phyloP scores from a whole-genome alignment of 2,888 invertebrate species.

The Tenthredo scrophulariae region DNA sequence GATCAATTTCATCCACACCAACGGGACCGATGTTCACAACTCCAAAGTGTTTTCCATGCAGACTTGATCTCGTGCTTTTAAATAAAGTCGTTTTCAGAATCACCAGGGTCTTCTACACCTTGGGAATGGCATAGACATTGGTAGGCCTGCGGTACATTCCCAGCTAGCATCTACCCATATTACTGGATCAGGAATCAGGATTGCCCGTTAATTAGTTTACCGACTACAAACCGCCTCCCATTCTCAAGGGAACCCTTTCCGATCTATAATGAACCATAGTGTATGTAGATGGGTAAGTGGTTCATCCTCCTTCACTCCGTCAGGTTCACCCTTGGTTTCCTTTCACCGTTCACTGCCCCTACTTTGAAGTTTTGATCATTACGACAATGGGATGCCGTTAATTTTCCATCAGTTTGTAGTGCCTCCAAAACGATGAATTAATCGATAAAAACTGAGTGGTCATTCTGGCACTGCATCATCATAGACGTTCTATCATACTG shows the following conservation, averaged over 20 bases:
- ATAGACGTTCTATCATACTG: not conserved
- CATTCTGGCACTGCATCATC: not conserved
- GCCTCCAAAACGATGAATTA: not conserved
- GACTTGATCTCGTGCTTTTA: not conserved
- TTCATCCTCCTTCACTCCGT: not conserved
- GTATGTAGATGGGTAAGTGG: conserved; percentile 8
- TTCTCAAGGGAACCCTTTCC: conserved; percentile 21
- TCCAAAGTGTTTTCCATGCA: not conserved
- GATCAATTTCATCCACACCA: not conserved
- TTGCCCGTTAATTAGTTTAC: conserved; percentile 62
- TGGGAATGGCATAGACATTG: not conserved
- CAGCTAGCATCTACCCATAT: not conserved
- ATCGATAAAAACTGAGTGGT: not conserved
- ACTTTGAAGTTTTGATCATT: not conserved
- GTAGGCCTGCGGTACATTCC: not conserved
- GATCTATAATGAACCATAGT: not conserved
- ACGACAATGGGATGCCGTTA: not conserved
- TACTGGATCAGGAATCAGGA: conserved; percentile 54
- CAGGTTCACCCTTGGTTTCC: not conserved
- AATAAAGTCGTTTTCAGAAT: not conserved
- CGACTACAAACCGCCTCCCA: conserved; percentile 12
- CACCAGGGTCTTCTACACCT: not conserved
- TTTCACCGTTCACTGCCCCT: not conserved
- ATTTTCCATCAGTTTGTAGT: not conserved
- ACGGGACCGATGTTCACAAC: no score